A percentile compares a stretch with the other conserved stretches of the same genome.
phyloP scores from a whole-genome alignment of 23 tunicate genomes.

The Pegea sp. region DNA sequence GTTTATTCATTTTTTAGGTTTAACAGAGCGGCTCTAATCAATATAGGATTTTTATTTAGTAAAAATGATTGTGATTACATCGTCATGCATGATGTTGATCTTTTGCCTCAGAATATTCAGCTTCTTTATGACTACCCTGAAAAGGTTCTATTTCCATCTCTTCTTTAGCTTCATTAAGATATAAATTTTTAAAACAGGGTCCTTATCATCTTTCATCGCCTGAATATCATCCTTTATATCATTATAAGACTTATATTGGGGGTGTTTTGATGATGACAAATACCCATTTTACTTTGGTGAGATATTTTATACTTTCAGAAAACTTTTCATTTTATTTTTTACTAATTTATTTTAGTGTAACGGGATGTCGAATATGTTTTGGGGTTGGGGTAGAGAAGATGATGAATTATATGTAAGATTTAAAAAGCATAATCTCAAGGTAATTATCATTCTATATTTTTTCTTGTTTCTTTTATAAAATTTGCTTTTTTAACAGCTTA shows the following conservation, averaged over 20 bases:
- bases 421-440: slow-evolving; percentile 40
- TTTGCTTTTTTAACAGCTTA: no score
- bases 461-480: no score
- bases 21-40: slow-evolving; percentile 83
- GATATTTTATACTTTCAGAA: no score
- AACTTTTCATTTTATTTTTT: not conserved
- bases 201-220: slow-evolving; percentile 85
- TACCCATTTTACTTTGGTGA: slow-evolving; percentile 53
- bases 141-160: slow-evolving; percentile 6
- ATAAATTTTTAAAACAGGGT: slow-evolving; percentile 22
- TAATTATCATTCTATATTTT: slow-evolving; percentile 18
- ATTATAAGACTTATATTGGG: slow-evolving; percentile 77
- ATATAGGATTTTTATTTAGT: slow-evolving; percentile 62
- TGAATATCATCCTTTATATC: slow-evolving; percentile 88
- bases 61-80: slow-evolving; percentile 68
- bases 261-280: slow-evolving; percentile 79
- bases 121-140: slow-evolving; percentile 42
- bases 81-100: slow-evolving; percentile 98
- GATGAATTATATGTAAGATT: slow-evolving; percentile 77
- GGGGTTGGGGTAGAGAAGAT: slow-evolving; percentile 99
- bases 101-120: slow-evolving; percentile 63
- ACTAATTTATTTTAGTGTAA: slow-evolving; percentile 29
- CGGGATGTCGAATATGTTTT: slow-evolving; percentile 83
- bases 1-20: slow-evolving; percentile 51
- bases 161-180: not conserved